Evolutionary conservation across 2,888 invertebrate genomes (phyloP).

Genomic region (Andrena haemorrhoa): DNA sequence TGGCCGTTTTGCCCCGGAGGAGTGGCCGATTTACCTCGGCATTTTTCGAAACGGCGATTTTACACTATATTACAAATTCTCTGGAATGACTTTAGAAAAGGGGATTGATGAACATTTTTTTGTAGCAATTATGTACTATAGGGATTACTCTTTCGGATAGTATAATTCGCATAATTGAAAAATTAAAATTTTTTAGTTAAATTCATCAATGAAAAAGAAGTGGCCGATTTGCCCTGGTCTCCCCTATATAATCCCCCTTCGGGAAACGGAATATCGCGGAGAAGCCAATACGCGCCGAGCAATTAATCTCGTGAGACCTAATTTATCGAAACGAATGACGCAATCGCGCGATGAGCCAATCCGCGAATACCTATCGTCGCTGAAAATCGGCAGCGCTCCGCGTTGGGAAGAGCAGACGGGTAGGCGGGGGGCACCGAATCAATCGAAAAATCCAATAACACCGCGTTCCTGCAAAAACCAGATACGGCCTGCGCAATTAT

Average conservation of each 20-base stretch:
- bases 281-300: background rate
- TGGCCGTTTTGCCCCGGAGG: no score
- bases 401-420: background rate
- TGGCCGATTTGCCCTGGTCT: no score
- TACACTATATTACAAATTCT: no score
- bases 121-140: no score
- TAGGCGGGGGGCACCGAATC: constrained; percentile 10
- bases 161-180: no score
- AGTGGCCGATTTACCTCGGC: no score
- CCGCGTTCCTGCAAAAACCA: constrained; percentile 19
- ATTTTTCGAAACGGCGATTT: no score
- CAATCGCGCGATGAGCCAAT: background rate
- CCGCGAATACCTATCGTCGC: constrained; percentile 19
- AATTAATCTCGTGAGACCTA: constrained; percentile 2
- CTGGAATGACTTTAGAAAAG: no score
- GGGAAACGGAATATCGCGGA: background rate
- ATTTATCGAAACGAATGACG: background rate
- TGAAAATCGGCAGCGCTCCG: constrained; percentile 6
- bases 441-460: constrained; percentile 56
- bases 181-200: no score
- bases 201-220: no score
- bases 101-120: no score
- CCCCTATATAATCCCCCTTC: background rate
- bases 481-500: constrained; percentile 43
- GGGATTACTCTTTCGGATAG: no score